Evolutionary conservation across 2,888 invertebrate genomes (phyloP).

Genomic region (Xylota segnis): DNA sequence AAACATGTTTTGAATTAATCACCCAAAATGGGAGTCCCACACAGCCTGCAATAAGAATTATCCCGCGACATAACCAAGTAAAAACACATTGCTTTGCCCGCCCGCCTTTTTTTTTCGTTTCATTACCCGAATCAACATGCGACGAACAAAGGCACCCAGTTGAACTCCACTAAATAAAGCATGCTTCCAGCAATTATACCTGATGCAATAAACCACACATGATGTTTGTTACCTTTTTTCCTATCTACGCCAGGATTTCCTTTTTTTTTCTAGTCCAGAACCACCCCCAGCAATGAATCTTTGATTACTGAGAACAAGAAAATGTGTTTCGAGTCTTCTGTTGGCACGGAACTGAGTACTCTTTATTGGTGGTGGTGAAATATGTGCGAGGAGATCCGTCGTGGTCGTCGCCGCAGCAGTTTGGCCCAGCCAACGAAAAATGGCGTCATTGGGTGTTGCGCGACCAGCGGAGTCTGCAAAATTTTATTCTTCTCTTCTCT

Average conservation of each 20-base stretch:
- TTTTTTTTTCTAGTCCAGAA: slow-evolving; percentile 29
- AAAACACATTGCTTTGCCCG: slow-evolving; percentile 62
- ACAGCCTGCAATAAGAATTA: slow-evolving; percentile 2
- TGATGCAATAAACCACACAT: not conserved
- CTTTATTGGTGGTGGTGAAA: slow-evolving; percentile 63
- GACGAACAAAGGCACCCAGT: slow-evolving; percentile 46
- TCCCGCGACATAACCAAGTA: not conserved
- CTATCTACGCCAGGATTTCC: slow-evolving; percentile 2
- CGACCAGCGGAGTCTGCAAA: slow-evolving; percentile 75
- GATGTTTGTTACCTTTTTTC: slow-evolving; percentile 50
- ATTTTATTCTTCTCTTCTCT: slow-evolving; percentile 18
- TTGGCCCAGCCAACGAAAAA: slow-evolving; percentile 75
- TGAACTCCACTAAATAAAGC: slow-evolving; percentile 26
- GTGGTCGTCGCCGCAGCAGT: slow-evolving; percentile 69
- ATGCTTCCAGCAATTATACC: slow-evolving; percentile 12
- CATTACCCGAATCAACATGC: slow-evolving; percentile 42
- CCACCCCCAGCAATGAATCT: slow-evolving; percentile 58
- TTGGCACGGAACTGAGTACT: slow-evolving; percentile 54
- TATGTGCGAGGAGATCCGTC: slow-evolving; percentile 70
- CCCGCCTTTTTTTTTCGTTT: slow-evolving; percentile 63
- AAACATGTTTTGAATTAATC: slow-evolving; percentile 27
- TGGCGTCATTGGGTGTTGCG: slow-evolving; percentile 77
- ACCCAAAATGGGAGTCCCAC: not conserved
- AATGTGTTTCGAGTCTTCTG: slow-evolving; percentile 41
- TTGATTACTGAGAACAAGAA: slow-evolving; percentile 44